Conservation (phyloP, 2,797 vertebrate species). For the Hydrocynus forskahlii region DNA sequence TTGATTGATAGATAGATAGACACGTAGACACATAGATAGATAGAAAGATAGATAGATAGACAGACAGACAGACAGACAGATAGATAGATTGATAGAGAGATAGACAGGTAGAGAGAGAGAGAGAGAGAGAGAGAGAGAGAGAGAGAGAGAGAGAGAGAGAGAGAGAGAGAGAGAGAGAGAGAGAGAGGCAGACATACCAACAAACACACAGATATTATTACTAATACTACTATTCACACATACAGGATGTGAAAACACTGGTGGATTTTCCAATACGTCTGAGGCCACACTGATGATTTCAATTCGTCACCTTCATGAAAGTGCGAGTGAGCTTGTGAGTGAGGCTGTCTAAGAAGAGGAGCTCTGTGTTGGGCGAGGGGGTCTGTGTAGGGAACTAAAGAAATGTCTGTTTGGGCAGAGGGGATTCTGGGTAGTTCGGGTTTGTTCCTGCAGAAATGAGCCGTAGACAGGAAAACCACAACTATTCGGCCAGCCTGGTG, state of each 20-base stretch:
- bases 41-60: too few species aligned
- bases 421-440: conserved; percentile 23
- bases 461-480: conserved; percentile 54
- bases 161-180: background rate
- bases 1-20: too few species aligned
- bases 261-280: background rate
- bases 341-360: background rate
- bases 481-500: conserved; percentile 33
- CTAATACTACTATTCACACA: background rate
- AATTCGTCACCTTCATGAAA: background rate
- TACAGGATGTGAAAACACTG: background rate
- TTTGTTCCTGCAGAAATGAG: conserved; percentile 10
- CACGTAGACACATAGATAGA: too few species aligned
- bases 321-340: conserved; percentile 23
- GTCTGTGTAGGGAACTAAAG: conserved; percentile 34
- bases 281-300: background rate
- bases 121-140: background rate
- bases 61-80: too few species aligned
- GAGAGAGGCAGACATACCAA: background rate
- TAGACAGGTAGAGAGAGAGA: background rate
- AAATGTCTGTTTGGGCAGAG: conserved; percentile 33
- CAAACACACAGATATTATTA: background rate
- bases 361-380: background rate
- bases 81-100: too few species aligned
- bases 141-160: background rate